Base-by-base conservation (phyloP, 2,113 vertebrate species). In the Hemibates koningsi region DNA sequence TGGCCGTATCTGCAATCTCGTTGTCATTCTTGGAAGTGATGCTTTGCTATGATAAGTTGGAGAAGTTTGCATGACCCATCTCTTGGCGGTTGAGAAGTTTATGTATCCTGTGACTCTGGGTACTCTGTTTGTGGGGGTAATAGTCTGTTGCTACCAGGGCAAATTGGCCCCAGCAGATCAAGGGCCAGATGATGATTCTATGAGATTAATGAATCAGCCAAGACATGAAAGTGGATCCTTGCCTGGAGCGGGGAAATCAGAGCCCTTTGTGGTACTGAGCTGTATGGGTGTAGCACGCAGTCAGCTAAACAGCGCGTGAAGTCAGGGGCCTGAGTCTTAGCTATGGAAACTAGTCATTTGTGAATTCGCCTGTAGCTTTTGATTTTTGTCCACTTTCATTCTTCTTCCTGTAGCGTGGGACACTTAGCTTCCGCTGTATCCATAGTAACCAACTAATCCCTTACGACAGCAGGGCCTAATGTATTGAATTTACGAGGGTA, bases 401-500 rank as follows among this genome's bases (percentile, higher is more conserved):
- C 32, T 76, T 81, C 45, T 86, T 80, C 41, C 71, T 81, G 11
- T 7, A 71, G 52, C 17, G 38, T 78, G 83, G 78, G 82, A 84
- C 83, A 56, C 71, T 50, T 80, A 8, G 88, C 89, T 91, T 96
- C 92, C 66, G 83, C 88, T 80, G 94, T 90, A 61, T 82, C 95
- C 91, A 93, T 89, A 94, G 95, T 66, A 92, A 96, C 96, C 84
- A 38, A 52, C 92, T 91, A 93, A 93, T 95, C 90, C 88, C 54
- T 66, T 80, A 81, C 34, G 71, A 84, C 89, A 88, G 87, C 84
- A 87, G 85, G 32, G 6, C 43, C 54, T 89, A 90, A 92, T 90
- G 88, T 93, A 96, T 96, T 94, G 80, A 91, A 93, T 96, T 96
- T 94, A 88, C 73, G 63, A 86, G 52, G 76, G 45, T 96, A 96